phyloP scores from a whole-genome alignment of 1,140 invertebrate genomes.

The Drosophila pectinifera region DNA sequence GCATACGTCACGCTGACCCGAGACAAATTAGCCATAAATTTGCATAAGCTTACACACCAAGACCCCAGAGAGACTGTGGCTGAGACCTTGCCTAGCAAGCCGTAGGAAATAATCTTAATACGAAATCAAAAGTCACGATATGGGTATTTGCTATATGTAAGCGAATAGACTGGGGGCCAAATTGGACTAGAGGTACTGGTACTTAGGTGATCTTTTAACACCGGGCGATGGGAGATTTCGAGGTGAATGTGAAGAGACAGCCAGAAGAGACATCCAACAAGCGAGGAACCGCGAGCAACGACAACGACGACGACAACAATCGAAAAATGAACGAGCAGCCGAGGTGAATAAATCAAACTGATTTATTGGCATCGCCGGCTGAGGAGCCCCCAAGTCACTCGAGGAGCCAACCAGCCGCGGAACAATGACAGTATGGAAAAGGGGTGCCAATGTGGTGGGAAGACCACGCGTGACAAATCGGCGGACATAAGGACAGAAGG shows the following conservation, averaged over 20 bases:
- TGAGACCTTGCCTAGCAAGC: background rate
- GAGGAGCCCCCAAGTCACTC: conserved; percentile 44
- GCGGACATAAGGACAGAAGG: too few species aligned
- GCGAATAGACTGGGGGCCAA: conserved; percentile 35
- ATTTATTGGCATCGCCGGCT: conserved; percentile 73
- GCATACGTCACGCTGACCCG: conserved; percentile 23
- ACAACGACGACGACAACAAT: conserved; percentile 66
- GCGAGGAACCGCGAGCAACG: conserved; percentile 36
- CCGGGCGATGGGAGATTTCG: conserved; percentile 29
- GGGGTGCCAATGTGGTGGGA: conserved; percentile 29
- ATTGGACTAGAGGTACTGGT: conserved; percentile 59
- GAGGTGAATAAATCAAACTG: conserved; percentile 81
- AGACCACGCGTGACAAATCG: conserved; percentile 63
- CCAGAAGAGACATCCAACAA: conserved; percentile 37
- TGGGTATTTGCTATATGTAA: conserved; percentile 62
- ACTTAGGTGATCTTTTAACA: conserved; percentile 54
- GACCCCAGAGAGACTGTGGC: conserved; percentile 6
- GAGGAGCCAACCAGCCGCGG: conserved; percentile 27
- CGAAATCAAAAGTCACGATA: conserved; percentile 81
- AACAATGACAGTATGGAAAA: conserved; percentile 49
- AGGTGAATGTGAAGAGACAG: conserved; percentile 63
- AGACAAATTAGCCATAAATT: conserved; percentile 66
- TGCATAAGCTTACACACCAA: conserved; percentile 31
- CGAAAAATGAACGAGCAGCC: conserved; percentile 54
- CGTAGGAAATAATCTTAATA: conserved; percentile 66